Evolutionary conservation across 2,113 vertebrate genomes (phyloP).

Genomic region (Grammomys surdaster): DNA sequence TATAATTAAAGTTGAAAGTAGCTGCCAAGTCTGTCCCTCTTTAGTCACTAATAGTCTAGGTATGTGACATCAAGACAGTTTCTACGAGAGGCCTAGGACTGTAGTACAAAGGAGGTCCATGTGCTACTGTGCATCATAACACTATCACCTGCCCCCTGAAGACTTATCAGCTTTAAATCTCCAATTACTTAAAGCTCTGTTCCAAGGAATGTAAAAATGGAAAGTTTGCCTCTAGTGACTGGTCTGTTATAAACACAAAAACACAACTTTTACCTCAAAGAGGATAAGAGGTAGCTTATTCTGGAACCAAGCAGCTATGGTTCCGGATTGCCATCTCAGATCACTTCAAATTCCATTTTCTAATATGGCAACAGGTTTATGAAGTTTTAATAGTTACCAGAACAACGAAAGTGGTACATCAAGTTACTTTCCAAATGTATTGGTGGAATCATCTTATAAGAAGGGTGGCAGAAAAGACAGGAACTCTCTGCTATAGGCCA

Average conservation of each 20-base stretch:
- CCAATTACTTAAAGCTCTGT: not conserved
- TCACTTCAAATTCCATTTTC: not conserved
- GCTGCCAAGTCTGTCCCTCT: not conserved
- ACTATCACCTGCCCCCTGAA: not conserved
- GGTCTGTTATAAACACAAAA: not conserved
- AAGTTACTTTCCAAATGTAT: not conserved
- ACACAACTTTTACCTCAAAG: not conserved
- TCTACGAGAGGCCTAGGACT: not conserved
- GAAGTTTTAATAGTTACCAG: too few species aligned
- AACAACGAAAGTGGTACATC: not conserved
- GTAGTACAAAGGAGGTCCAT: not conserved
- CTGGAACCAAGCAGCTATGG: not conserved
- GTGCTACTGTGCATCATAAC: not conserved
- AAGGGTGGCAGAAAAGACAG: not conserved
- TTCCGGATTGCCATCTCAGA: not conserved
- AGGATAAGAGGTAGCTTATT: not conserved
- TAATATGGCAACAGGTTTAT: too few species aligned
- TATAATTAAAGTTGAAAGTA: constrained; percentile 2
- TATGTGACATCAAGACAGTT: not conserved
- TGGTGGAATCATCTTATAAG: not conserved
- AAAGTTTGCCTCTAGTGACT: not conserved
- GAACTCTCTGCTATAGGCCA: too few species aligned
- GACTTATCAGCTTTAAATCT: not conserved
- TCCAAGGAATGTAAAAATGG: not conserved
- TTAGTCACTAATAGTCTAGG: not conserved